A percentile compares a stretch with the other conserved stretches of the same genome.
phyloP scores from a whole-genome alignment of 2,113 vertebrate genomes.

The Lota lota region DNA sequence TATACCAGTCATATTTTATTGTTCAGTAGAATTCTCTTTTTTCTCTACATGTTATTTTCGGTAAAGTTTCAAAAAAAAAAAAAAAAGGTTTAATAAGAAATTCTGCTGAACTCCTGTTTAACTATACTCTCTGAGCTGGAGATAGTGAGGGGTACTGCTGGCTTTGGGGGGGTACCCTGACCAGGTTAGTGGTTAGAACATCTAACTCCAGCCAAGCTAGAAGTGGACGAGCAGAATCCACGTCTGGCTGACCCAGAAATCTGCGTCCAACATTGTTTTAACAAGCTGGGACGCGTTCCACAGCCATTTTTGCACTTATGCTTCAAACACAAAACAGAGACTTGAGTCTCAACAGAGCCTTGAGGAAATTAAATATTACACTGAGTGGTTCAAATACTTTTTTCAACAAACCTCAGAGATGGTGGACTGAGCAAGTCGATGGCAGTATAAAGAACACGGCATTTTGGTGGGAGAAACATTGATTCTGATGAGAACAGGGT shows the following conservation, averaged over 20 bases:
- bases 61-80: neutral
- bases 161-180: conserved; percentile 20
- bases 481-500: no score
- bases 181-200: conserved; percentile 27
- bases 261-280: conserved; percentile 78
- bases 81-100: neutral
- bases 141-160: no score
- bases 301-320: conserved; percentile 64
- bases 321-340: conserved; percentile 73
- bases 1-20: neutral
- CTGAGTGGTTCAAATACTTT: conserved; percentile 12
- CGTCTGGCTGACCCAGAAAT: conserved; percentile 77
- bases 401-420: conserved; percentile 1
- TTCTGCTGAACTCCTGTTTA: neutral
- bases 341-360: conserved; percentile 60
- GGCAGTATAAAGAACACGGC: no score
- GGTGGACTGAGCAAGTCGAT: no score
- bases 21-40: neutral
- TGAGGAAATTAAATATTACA: conserved; percentile 80
- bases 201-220: conserved; percentile 19
- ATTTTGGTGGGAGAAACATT: no score
- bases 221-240: conserved; percentile 60
- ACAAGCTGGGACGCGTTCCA: conserved; percentile 72
- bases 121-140: no score
- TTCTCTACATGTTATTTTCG: neutral